These are phyloP conservation scores for Zootoca vivipara DNA, from an alignment of 2,113 vertebrate species.

Conservation along the genomic window DNA sequence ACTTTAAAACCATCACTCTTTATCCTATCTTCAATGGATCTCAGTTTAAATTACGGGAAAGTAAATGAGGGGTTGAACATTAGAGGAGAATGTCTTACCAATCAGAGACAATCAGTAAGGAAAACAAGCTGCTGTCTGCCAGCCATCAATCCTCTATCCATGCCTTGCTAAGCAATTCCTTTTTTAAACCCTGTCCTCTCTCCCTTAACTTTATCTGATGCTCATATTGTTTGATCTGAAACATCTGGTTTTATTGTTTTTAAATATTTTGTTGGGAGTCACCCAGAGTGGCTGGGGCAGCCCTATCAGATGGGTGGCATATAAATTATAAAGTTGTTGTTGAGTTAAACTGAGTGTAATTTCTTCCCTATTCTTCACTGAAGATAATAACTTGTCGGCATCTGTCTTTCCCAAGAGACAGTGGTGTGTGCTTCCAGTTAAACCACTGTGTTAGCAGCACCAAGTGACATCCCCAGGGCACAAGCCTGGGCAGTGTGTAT, in stretches of 20 bases:
- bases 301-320: too few relatives aligned
- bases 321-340: too few relatives aligned
- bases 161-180: neutral
- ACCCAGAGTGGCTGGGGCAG: too few relatives aligned
- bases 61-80: neutral
- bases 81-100: neutral
- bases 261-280: too few relatives aligned
- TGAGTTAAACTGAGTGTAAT: too few relatives aligned
- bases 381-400: too few relatives aligned
- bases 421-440: too few relatives aligned
- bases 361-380: too few relatives aligned
- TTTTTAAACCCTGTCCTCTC: neutral
- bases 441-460: too few relatives aligned
- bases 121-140: neutral
- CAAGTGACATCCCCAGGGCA: too few relatives aligned
- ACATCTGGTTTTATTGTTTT: neutral
- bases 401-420: too few relatives aligned
- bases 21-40: neutral
- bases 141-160: neutral
- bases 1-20: neutral
- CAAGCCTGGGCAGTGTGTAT: too few relatives aligned
- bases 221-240: neutral
- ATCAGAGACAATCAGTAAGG: neutral
- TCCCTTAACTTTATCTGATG: neutral
- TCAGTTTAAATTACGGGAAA: slow-evolving; percentile 2